Conservation (phyloP, 2,888 invertebrate species). For the Ganaspis brasiliensis region DNA sequence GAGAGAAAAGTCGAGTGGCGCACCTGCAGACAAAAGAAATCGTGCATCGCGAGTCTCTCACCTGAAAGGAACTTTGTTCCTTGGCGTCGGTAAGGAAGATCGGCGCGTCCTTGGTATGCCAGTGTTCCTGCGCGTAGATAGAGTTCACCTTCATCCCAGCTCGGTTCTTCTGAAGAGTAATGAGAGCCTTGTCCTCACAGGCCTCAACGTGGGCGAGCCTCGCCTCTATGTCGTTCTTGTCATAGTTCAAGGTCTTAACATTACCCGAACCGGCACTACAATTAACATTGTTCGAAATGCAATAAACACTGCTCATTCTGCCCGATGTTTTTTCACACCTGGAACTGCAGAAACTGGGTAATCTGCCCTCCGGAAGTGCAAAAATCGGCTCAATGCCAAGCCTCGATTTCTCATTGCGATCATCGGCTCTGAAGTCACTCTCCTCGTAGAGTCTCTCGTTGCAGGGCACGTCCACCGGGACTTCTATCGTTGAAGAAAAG, state of each 20-base stretch:
- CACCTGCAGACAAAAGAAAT: slow-evolving; percentile 40
- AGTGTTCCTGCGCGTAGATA: slow-evolving; percentile 78
- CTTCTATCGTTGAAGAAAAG: background rate
- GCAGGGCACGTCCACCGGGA: slow-evolving; percentile 1
- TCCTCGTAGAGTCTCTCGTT: slow-evolving; percentile 36
- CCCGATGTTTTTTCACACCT: slow-evolving; percentile 43
- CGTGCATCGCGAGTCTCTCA: slow-evolving; percentile 57
- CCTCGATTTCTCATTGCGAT: slow-evolving; percentile 30
- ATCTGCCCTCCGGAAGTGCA: slow-evolving; percentile 54
- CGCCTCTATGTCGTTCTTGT: slow-evolving; percentile 66
- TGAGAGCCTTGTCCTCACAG: slow-evolving; percentile 69
- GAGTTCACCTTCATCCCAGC: slow-evolving; percentile 78
- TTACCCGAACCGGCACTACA: slow-evolving; percentile 46
- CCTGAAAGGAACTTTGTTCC: slow-evolving; percentile 75
- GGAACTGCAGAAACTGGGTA: slow-evolving; percentile 56
- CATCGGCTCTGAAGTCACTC: slow-evolving; percentile 22
- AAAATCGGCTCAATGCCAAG: slow-evolving; percentile 61
- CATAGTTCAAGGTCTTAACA: slow-evolving; percentile 63
- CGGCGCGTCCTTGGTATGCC: slow-evolving; percentile 72
- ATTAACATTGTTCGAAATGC: slow-evolving; percentile 63
- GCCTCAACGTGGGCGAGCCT: slow-evolving; percentile 65
- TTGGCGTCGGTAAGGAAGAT: slow-evolving; percentile 73
- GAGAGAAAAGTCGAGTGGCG: slow-evolving; percentile 29
- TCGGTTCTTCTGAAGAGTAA: slow-evolving; percentile 65
- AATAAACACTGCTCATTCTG: slow-evolving; percentile 59